phyloP scores from a whole-genome alignment of 2,888 invertebrate species.

The Rhopalosiphum nymphaeae region DNA sequence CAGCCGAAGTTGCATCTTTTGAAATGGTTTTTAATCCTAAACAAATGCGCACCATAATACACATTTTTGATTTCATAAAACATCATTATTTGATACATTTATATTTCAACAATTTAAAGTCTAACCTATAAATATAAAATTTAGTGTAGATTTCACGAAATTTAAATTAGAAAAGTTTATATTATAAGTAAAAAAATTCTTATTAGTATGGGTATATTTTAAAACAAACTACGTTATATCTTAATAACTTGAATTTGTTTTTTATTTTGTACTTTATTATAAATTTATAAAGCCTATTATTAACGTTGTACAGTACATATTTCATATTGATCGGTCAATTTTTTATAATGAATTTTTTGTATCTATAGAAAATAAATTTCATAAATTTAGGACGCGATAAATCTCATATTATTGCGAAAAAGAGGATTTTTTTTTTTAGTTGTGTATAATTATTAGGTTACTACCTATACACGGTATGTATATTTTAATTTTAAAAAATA shows the following conservation, averaged over 20 bases:
- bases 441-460: not conserved
- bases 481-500: not conserved
- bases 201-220: not conserved
- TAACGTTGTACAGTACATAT: not conserved
- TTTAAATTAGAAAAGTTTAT: not conserved
- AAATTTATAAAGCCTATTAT: not conserved
- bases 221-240: not conserved
- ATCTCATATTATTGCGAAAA: not conserved
- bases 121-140: not conserved
- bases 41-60: not conserved
- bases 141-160: not conserved
- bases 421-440: not conserved
- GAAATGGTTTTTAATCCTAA: slow-evolving; percentile 55
- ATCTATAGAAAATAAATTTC: not conserved
- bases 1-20: slow-evolving; percentile 59
- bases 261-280: not conserved
- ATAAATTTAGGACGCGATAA: not conserved
- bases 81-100: not conserved
- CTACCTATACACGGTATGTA: not conserved
- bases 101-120: not conserved
- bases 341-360: not conserved
- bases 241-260: not conserved
- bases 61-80: not conserved
- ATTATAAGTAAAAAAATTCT: not conserved
- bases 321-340: not conserved